Conservation (phyloP, 2,797 vertebrate genomes). For the Amniataba percoides region DNA sequence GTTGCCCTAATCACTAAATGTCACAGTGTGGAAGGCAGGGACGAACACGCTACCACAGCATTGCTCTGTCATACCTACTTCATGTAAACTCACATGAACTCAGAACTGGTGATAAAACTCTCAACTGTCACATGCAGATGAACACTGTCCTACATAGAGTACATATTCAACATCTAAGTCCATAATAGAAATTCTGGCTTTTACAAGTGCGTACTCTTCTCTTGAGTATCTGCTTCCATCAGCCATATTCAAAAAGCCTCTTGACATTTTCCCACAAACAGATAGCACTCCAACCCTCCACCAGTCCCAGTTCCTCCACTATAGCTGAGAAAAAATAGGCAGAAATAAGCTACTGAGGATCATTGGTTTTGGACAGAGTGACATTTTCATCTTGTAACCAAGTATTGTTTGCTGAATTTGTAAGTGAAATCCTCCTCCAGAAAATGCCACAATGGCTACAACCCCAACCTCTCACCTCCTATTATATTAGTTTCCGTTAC, state of each 20-base stretch:
- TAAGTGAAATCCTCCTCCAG: constrained; percentile 67
- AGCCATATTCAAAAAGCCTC: constrained; percentile 71
- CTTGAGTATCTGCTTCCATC: constrained; percentile 69
- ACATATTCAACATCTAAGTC: constrained; percentile 39
- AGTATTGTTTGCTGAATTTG: constrained; percentile 68
- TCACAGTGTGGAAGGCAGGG: not conserved
- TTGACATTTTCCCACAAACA: constrained; percentile 84
- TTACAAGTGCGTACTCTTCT: constrained; percentile 60
- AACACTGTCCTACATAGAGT: constrained; percentile 4
- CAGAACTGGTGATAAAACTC: not conserved
- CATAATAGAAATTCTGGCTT: constrained; percentile 46
- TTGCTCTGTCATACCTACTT: constrained; percentile 1
- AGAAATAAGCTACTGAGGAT: constrained; percentile 39
- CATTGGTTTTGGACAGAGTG: constrained; percentile 62
- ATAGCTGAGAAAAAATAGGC: constrained; percentile 54
- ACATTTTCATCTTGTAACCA: constrained; percentile 79
- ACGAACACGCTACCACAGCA: not conserved
- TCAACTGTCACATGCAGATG: constrained; percentile 16
- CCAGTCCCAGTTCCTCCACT: constrained; percentile 32
- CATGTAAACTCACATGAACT: not conserved
- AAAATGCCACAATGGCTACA: constrained; percentile 77
- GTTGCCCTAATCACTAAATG: not conserved
- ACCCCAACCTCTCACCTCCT: constrained; percentile 23
- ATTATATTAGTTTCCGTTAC: constrained; percentile 10
- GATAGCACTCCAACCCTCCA: constrained; percentile 49